Base-by-base conservation (phyloP, 2,797 vertebrate genomes). In the Poecilia velifera region DNA sequence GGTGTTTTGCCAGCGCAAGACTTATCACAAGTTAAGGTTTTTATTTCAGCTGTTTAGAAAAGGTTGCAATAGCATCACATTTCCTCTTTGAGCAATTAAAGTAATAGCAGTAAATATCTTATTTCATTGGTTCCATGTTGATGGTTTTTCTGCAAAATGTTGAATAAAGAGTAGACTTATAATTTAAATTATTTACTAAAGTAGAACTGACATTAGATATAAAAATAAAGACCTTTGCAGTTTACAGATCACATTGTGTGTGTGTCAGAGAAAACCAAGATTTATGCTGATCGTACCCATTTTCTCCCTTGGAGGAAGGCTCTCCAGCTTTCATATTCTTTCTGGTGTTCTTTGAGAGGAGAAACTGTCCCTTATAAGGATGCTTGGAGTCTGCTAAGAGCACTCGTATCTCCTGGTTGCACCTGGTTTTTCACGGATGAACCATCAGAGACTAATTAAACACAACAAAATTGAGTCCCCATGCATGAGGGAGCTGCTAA, bases 361-460 rank as follows among this genome's bases (percentile, higher is more conserved):
- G 13, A 36, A n/a, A 34, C 16, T 9, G 1, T 45, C 10, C 10
- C 18, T n/a, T 46, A 31, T 16, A 51, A 49, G 22, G 45, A n/a
- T 49, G 47, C 28, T 36, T 16, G 8, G 45, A 51, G 22, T 22
- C 46, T 18, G 45, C 45, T 41, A 25, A 68, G 12, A 68, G 46
- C 20, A 20, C 59, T 76, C 75, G 12, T 68, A 66, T 76, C 75
- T 68, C 34, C 28, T 41, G 13, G 18, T n/a, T 39, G 75, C 59
- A 76, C 45, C 75, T 49, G 75, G 31, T 76, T 49, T 36, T 36
- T 51, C 45, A 76, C 22, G 75, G 74, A 39, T 66, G 31, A 64
- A 76, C 22, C 59, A 49, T 41, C 34, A 39, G 45, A 76, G 39
- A 49, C 22, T 68, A 62, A 75, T 75, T 75, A 62, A 75, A 75